Evolutionary conservation across 2,113 vertebrate genomes (phyloP).

Genomic region (Paradoxurus hermaphroditus): DNA sequence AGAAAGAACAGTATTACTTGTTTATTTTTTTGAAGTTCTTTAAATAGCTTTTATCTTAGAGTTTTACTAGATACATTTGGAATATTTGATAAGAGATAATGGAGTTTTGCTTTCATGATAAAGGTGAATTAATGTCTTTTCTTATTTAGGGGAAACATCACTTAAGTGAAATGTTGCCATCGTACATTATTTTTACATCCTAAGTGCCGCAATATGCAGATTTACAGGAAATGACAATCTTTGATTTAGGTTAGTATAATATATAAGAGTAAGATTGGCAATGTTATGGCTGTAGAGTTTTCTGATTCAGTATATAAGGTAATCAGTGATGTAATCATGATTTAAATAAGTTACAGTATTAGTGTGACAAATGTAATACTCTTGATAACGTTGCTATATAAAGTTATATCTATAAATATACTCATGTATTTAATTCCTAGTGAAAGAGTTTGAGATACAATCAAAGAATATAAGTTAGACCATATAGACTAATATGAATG

Average conservation of each 20-base stretch:
- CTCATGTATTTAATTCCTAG: not conserved
- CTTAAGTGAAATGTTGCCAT: constrained; percentile 41
- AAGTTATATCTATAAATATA: not conserved
- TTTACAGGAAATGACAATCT: not conserved
- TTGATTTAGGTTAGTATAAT: not conserved
- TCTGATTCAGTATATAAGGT: not conserved
- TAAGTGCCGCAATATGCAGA: not conserved
- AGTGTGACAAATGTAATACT: not conserved
- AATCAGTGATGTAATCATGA: not conserved
- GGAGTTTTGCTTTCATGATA: constrained; percentile 22
- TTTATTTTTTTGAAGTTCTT: constrained; percentile 1
- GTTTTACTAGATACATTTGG: constrained; percentile 15
- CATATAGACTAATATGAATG: not conserved
- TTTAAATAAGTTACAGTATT: not conserved
- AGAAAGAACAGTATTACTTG: not conserved
- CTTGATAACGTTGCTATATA: not conserved
- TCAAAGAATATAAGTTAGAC: not conserved
- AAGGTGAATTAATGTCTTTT: not conserved
- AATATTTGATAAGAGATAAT: constrained; percentile 1
- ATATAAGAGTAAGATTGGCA: not conserved
- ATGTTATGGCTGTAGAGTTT: not conserved
- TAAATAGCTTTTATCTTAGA: not conserved
- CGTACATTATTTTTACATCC: constrained; percentile 14
- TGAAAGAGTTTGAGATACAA: not conserved
- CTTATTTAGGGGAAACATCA: not conserved